Evolutionary conservation across 2,113 vertebrate genomes (phyloP).

Genomic region (Sapajus apella): DNA sequence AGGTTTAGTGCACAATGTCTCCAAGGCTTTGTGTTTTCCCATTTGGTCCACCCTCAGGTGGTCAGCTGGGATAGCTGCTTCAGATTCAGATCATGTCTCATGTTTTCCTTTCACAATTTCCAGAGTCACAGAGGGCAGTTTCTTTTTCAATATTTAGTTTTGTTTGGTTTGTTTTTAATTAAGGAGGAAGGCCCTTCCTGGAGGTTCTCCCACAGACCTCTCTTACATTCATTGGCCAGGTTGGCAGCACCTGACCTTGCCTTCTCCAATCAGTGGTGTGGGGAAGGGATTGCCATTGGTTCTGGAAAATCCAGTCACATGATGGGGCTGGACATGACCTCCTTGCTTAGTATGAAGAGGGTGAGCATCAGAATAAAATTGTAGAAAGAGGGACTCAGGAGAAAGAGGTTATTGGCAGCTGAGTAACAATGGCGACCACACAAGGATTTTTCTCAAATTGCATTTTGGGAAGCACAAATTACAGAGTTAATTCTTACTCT

Average conservation of each 20-base stretch:
- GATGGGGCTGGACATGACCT: fast-evolving
- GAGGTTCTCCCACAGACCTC: background rate
- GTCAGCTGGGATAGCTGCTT: background rate
- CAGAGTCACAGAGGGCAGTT: fast-evolving
- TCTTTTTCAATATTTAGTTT: background rate
- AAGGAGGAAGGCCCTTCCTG: background rate
- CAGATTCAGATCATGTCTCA: background rate
- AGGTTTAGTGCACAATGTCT: background rate
- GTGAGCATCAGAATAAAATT: background rate
- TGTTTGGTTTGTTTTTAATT: background rate
- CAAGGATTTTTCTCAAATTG: background rate
- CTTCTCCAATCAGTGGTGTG: background rate
- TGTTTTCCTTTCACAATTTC: background rate
- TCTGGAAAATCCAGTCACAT: background rate
- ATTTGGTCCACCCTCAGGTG: background rate
- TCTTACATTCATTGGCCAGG: background rate
- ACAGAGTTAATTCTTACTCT: background rate
- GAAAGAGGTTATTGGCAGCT: background rate
- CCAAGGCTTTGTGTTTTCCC: background rate
- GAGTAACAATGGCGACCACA: too few species aligned
- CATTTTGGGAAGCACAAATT: background rate
- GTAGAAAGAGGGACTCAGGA: too few species aligned
- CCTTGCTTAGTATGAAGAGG: background rate
- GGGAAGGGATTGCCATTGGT: background rate
- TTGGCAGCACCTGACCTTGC: fast-evolving